These are phyloP conservation scores for Falco peregrinus DNA, from an alignment of 2,797 vertebrate genomes.

Conservation along the genomic window DNA sequence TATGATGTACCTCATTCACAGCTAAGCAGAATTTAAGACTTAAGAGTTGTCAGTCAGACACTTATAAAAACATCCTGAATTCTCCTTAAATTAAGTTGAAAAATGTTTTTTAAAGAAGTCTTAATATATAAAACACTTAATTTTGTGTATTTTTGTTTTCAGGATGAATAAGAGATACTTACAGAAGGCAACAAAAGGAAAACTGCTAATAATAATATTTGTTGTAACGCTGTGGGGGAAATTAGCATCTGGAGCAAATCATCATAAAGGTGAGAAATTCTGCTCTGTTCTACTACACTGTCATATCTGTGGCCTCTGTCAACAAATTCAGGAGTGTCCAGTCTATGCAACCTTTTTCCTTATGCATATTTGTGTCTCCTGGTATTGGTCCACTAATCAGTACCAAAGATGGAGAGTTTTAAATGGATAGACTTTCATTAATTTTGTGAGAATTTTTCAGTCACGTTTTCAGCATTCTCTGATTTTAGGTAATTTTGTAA, in stretches of 20 bases:
- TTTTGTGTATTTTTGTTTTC: constrained; percentile 63
- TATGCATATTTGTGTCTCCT: not conserved
- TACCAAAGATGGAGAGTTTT: not conserved
- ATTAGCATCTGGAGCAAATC: constrained; percentile 82
- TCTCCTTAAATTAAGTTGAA: not conserved
- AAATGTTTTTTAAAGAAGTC: not conserved
- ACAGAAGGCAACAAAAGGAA: constrained; percentile 88
- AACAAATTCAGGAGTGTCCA: not conserved
- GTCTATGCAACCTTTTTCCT: not conserved
- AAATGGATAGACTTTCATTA: not conserved
- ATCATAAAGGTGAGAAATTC: constrained; percentile 87
- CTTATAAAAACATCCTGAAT: not conserved
- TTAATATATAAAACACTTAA: not conserved
- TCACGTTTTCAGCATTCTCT: not conserved
- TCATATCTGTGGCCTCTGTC: not conserved
- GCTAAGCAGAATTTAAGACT: not conserved
- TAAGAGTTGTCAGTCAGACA: not conserved
- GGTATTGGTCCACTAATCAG: not conserved
- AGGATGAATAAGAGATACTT: constrained; percentile 95
- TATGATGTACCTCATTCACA: not conserved
- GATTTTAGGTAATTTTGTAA: not conserved
- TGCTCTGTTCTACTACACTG: not conserved
- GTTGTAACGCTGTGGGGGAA: constrained; percentile 89
- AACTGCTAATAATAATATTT: constrained; percentile 91
- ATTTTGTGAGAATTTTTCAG: not conserved